Evolutionary conservation across 1,140 invertebrate genomes (phyloP), one percentile per base, ranked within the genome.

Genomic region (Bombus confusus): DNA sequence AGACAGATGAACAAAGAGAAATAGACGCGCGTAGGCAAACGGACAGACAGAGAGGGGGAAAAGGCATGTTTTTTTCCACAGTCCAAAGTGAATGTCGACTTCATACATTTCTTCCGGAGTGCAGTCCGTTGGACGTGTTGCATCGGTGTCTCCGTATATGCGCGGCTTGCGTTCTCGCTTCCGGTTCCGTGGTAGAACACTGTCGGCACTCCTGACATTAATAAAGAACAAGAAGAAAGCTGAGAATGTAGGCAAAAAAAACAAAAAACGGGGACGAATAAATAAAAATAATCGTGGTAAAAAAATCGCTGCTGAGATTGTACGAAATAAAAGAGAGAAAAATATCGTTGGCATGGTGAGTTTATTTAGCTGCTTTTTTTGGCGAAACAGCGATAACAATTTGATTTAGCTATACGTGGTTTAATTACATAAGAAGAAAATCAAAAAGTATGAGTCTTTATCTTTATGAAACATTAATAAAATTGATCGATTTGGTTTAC

Each of bases 101-200:
- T 93, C 92, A 93, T 94, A 94, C 93, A 93, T 94, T 94, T 94
- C 91, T 94, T 94, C 87, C 92, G 92, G 78, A 94, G 92, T 83
- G 92, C 88, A 93, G 92, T 91, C 91, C 92, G 92, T 91, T 94
- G 93, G 83, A 92, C 90, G 82, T 93, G 93, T 92, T 93, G 92
- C 84, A 94, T 93, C 89, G 93, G 92, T 78, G 91, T 69, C 91
- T 93, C 93, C 85, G 93, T 93, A 91, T 93, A 94, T 88, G 88
- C 88, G 90, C 91, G 93, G 90, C 91, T 84, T 76, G 89, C 89
- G 88, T 87, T 92, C 86, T 93, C 93, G 86, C 90, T 92, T 92
- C 93, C 93, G 85, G 90, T 94, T 90, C 93, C 93, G 85, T 93
- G 92, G 92, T 93, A 94, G 92, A 92, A 93, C 91, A 94, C 91